A percentile compares a stretch with the other conserved stretches of the same genome.
Conservation (phyloP, 2,888 invertebrate genomes). For the Drosophila austrosaltans region DNA sequence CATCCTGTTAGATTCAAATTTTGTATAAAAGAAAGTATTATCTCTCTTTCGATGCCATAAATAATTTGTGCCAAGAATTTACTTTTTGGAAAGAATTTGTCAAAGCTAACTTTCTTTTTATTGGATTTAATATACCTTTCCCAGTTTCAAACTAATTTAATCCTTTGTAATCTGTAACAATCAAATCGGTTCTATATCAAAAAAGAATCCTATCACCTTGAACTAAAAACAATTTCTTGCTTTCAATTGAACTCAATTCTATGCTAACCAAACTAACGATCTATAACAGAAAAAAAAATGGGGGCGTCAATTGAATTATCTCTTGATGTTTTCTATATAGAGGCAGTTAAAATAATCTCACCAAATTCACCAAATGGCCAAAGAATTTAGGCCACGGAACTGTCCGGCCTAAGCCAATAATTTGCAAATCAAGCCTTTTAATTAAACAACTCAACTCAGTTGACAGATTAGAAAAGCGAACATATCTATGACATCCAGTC, state of each 20-base stretch:
- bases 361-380: constrained; percentile 28
- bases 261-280: constrained; percentile 14
- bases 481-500: constrained; percentile 21
- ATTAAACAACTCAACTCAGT: constrained; percentile 55
- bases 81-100: no score
- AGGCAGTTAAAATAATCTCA: constrained; percentile 20
- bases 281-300: constrained; percentile 38
- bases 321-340: constrained; percentile 16
- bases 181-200: background rate
- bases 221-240: constrained; percentile 9
- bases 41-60: no score
- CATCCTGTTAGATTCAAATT: no score
- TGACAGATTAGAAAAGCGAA: constrained; percentile 71
- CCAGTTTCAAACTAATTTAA: background rate
- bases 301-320: constrained; percentile 67
- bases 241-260: constrained; percentile 46
- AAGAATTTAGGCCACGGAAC: constrained; percentile 52
- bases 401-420: constrained; percentile 60
- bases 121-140: background rate
- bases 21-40: no score
- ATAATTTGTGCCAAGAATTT: no score
- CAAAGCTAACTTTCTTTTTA: no score
- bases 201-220: constrained; percentile 50
- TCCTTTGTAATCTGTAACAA: background rate
- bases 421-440: constrained; percentile 68